Evolutionary conservation across 1,140 invertebrate genomes (phyloP).

Genomic region (Vollenhovia emeryi): DNA sequence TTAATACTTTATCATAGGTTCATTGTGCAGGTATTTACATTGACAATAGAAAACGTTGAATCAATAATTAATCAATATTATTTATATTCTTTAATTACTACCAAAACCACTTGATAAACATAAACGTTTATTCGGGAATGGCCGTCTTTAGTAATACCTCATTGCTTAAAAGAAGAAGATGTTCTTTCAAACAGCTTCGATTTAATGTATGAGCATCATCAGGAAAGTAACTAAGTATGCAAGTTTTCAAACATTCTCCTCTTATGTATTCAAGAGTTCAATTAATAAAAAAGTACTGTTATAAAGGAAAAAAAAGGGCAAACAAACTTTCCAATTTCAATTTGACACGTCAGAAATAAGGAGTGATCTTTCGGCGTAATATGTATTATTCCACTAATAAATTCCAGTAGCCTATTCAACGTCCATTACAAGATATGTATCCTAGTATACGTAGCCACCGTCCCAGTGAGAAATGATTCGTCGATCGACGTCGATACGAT

Average conservation of each 20-base stretch:
- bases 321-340: background rate
- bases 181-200: background rate
- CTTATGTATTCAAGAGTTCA: background rate
- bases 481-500: no score
- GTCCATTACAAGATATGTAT: background rate
- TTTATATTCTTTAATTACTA: background rate
- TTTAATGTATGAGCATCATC: background rate
- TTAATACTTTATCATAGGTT: background rate
- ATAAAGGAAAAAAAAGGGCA: background rate
- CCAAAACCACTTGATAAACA: background rate
- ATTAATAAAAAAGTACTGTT: background rate
- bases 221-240: background rate
- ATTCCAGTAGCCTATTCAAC: slow-evolving; percentile 3
- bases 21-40: background rate
- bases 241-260: background rate
- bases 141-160: background rate
- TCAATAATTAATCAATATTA: background rate
- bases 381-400: slow-evolving; percentile 13
- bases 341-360: background rate
- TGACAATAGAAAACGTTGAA: background rate
- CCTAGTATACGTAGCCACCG: slow-evolving; percentile 80
- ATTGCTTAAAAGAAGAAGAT: background rate
- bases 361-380: background rate
- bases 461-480: no score
- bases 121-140: background rate